Base-by-base conservation (phyloP, 2,888 invertebrate species). In the Deilephila elpenor region DNA sequence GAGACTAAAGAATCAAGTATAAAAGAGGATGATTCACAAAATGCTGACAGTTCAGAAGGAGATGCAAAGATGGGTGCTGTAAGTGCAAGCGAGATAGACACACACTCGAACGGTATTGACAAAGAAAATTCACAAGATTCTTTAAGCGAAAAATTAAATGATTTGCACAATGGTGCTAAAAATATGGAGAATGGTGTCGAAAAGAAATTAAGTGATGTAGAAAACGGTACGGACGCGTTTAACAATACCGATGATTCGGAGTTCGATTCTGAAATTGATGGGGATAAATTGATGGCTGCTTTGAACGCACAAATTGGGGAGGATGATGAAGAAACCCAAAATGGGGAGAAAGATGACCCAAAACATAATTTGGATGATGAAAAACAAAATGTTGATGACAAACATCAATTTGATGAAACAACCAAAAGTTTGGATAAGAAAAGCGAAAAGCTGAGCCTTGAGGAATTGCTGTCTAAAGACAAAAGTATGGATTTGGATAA, bases 251-350 rank as follows among this genome's bases (percentile, higher is more conserved):
- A 60, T 7, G 34, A 51, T 11, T 44, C 51, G 1, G 29, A 71
- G 3, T 19, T 51, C 3, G 29, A 32, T 34, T 72, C 51, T 53
- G 62, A 32, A 37, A 51, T 64, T 19, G 72, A 72, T 11, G 32
- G 64, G 34, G 53, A 56, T 11, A 64, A 53, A 6, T 17, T 72
- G 17, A 64, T 72, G n/a, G 72, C 53, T 6, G 72, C 62, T 1
- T 32, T 72, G 11, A 53, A 72, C 14, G 72, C 51, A 1, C 61
- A 72, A 6, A 73, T 73, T 2, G 73, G 70, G 32, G 70, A 62
- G 17, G 32, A 64, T 19, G 64, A 67, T 20, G 56, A 64, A 8
- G 62, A n/a, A 8, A 62, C 2, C 17, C 20, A 64, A 64, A 64
- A 44, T n/a, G n/a, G 5, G 7, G 34, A 20, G 17, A 34, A 37